Conservation (phyloP, 2,113 vertebrate genomes). For the Gorsachius goisagi region DNA sequence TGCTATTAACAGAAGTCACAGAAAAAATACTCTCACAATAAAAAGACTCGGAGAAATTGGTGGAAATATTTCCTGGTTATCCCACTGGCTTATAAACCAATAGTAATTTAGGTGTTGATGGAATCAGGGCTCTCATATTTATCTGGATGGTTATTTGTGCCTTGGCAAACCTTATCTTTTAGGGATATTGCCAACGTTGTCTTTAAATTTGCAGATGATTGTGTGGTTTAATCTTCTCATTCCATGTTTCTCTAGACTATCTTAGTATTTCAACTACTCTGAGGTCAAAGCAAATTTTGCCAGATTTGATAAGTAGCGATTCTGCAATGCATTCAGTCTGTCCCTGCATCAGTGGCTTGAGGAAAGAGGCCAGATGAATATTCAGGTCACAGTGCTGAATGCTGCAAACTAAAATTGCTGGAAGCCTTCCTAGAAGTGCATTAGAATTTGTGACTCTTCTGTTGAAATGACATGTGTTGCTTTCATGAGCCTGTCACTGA, state of each 20-base stretch:
- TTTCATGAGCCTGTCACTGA: neutral
- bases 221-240: neutral
- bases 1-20: neutral
- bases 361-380: slow-evolving; percentile 46
- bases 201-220: neutral
- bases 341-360: neutral
- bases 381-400: slow-evolving; percentile 40
- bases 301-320: neutral
- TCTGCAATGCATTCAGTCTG: neutral
- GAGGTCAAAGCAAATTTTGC: neutral
- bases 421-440: slow-evolving; percentile 42
- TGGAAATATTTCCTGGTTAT: neutral
- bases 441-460: slow-evolving; percentile 20
- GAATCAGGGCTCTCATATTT: neutral
- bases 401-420: slow-evolving; percentile 24
- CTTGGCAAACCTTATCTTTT: neutral
- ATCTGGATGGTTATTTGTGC: neutral
- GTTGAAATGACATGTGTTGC: neutral
- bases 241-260: neutral
- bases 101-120: neutral
- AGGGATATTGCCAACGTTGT: neutral
- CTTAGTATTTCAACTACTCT: neutral
- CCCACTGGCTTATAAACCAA: neutral
- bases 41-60: neutral
- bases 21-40: neutral